Evolutionary conservation across 2,888 invertebrate species (phyloP), one percentile per base, ranked within the genome.

Genomic region (Parnassius mnemosyne): DNA sequence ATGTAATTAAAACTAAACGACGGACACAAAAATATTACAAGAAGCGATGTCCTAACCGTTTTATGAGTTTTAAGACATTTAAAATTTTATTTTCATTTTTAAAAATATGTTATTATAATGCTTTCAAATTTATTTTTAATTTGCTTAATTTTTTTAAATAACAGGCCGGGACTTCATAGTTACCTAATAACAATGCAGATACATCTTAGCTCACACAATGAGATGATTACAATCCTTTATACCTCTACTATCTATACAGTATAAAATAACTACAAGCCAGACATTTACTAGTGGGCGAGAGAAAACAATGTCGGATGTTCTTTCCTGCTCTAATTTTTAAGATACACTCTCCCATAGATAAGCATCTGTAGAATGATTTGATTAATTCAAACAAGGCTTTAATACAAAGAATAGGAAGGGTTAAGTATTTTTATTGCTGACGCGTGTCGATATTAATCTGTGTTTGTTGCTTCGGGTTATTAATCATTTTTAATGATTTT

Each of bases 191-290:
- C 61, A 65, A 63, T 71, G 71, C 70, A 84, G 82, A 83, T 83
- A 83, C 81, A 81, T 85, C 87, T 85, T 81, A 83, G 83, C 84
- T 83, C 85, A 88, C 85, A 90, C 89, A 90, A 91, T 89, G 81
- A 88, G 85, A 88, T 88, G 89, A 90, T 90, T 91, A 89, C 89
- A 88, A 89, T 88, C 88, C 89, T 87, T 85, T 89, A 89, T 89
- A 86, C 78, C 84, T 16, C 16, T 16, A 16, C 16, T 85, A 87
- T 83, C 84, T 82, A 73, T 75, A 76, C 72, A 76, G 76, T 69
- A 75, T 75, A 84, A 85, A 85, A 84, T 79, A 83, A 83, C 79
- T 80, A 81, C 81, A 80, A 77, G 78, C 73, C 68, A 70, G 84
- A 83, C 79, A 83, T 82, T 76, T 79, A 81, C 67, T 75, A 80